These are phyloP conservation scores for Bombus vancouverensis DNA, from an alignment of 1,140 invertebrate genomes.

Conservation along the genomic window DNA sequence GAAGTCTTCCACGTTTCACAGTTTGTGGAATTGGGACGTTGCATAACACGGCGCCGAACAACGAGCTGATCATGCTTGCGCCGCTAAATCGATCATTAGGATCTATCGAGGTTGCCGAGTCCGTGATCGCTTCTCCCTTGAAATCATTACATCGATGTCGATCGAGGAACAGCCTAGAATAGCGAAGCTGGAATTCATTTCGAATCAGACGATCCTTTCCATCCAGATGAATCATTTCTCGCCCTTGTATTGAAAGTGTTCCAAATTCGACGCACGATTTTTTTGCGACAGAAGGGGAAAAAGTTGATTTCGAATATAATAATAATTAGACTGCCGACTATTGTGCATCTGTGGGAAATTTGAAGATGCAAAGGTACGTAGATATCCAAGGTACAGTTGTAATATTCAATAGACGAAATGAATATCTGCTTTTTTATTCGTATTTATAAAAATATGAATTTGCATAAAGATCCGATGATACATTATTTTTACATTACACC, in stretches of 20 bases:
- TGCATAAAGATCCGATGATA: too few relatives aligned
- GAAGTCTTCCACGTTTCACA: slow-evolving; percentile 42
- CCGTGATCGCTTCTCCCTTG: slow-evolving; percentile 20
- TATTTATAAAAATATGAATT: too few relatives aligned
- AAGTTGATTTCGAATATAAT: too few relatives aligned
- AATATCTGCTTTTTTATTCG: too few relatives aligned
- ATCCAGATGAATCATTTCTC: background rate
- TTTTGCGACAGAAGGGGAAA: too few relatives aligned
- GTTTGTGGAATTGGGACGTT: slow-evolving; percentile 48
- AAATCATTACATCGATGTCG: slow-evolving; percentile 17
- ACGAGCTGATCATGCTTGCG: background rate
- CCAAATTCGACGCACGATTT: background rate
- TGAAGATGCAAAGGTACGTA: too few relatives aligned
- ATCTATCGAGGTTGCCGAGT: slow-evolving; percentile 41
- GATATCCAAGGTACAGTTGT: too few relatives aligned
- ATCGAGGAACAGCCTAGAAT: background rate
- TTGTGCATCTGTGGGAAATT: too few relatives aligned
- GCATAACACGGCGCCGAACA: slow-evolving; percentile 42
- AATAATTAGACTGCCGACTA: too few relatives aligned
- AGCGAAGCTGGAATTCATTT: background rate
- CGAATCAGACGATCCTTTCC: background rate
- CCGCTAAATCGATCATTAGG: slow-evolving; percentile 42
- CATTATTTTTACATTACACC: too few relatives aligned
- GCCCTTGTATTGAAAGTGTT: background rate
- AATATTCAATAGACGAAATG: too few relatives aligned